These are phyloP conservation scores for Ptychoptera contaminata DNA, from an alignment of 2,888 invertebrate genomes.

Conservation along the genomic window DNA sequence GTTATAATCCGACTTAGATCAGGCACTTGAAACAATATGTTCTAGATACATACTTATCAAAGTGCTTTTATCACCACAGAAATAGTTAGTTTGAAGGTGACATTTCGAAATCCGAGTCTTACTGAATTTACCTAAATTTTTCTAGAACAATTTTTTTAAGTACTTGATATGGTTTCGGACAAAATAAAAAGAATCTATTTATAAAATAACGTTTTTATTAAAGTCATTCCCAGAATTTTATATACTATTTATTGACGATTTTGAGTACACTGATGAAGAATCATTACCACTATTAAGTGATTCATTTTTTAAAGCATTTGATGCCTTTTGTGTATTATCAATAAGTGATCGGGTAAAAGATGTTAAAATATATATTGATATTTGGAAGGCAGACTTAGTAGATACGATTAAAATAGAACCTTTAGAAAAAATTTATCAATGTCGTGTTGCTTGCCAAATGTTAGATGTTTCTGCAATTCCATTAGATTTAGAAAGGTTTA, in stretches of 20 bases:
- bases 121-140: no score
- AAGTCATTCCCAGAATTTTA: constrained; percentile 15
- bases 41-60: no score
- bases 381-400: constrained; percentile 17
- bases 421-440: constrained; percentile 41
- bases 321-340: constrained; percentile 26
- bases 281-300: constrained; percentile 35
- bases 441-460: constrained; percentile 45
- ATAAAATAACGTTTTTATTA: background rate
- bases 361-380: constrained; percentile 3
- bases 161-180: no score
- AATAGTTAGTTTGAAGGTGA: no score
- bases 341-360: constrained; percentile 10
- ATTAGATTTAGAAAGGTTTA: constrained; percentile 45
- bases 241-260: constrained; percentile 18
- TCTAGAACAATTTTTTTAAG: no score
- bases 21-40: no score
- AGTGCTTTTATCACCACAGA: no score
- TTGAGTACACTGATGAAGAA: constrained; percentile 38
- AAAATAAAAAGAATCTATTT: constrained; percentile 12
- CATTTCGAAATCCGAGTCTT: no score
- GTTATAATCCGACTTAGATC: no score
- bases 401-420: constrained; percentile 31
- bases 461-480: constrained; percentile 45
- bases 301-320: constrained; percentile 31